phyloP scores from a whole-genome alignment of 1,140 invertebrate genomes.

The Papilio polyxenes region DNA sequence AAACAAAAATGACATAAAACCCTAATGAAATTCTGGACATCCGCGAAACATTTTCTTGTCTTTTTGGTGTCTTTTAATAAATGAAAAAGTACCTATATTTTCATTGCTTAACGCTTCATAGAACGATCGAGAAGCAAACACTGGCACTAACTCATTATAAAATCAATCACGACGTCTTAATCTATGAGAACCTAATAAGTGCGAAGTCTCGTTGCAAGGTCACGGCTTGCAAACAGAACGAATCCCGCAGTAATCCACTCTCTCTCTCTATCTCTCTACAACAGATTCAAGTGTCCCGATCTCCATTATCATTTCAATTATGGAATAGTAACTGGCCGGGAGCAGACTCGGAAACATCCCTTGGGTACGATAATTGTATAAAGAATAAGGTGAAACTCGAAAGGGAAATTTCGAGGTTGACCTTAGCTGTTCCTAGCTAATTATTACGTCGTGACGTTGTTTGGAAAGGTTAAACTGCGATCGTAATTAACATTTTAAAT shows the following conservation, averaged over 20 bases:
- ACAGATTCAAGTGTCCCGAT: conserved; percentile 49
- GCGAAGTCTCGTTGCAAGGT: conserved; percentile 45
- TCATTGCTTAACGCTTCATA: background rate
- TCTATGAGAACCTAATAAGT: conserved; percentile 6
- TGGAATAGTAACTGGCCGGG: conserved; percentile 43
- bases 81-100: background rate
- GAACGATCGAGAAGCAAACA: background rate
- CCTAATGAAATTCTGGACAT: too few species aligned
- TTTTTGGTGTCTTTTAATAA: background rate
- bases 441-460: conserved; percentile 36
- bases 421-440: conserved; percentile 38
- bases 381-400: conserved; percentile 43
- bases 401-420: conserved; percentile 36
- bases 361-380: conserved; percentile 43
- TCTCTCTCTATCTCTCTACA: conserved; percentile 46
- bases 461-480: conserved; percentile 34
- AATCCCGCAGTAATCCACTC: conserved; percentile 49
- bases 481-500: conserved; percentile 38
- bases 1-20: too few species aligned
- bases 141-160: conserved; percentile 16
- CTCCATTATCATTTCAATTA: conserved; percentile 49
- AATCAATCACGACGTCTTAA: conserved; percentile 28
- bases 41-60: too few species aligned
- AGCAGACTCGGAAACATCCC: conserved; percentile 39
- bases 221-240: conserved; percentile 53